Base-by-base conservation (phyloP, 2,797 vertebrate genomes). In the Chelon labrosus region DNA sequence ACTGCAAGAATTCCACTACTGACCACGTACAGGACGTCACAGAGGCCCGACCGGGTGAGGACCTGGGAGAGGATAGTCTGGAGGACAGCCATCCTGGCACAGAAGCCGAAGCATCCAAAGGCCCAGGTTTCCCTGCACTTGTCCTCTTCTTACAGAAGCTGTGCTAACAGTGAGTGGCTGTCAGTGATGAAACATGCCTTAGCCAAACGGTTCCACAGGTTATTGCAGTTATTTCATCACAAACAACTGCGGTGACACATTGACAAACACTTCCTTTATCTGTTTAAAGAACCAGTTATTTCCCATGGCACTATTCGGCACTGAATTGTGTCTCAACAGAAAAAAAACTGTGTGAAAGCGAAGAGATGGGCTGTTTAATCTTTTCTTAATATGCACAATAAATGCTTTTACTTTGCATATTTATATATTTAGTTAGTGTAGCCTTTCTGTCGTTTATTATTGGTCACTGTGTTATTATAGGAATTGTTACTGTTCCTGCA, bases 61-160 rank as follows among this genome's bases (percentile, higher is more conserved):
- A 78, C 42, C 22, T 11, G 75, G 35, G 35, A 59, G 38, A 86
- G 62, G 76, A 66, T 56, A 2, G 37, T 46, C 12, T 27, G 56
- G 20, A 91, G 62, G 47, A 90, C 10, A 69, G 78, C 6, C 87
- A 90, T 89, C 44, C 14, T 39, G 64, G 5, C n/a, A 1, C 0
- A 25, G 37, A 17, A 19, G 54, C 38, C 31, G n/a, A 59, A 6
- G 49, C 4, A 54, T 27, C 2, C 17, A 38, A 49, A 57, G 4
- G n/a, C 69, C 9, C 5, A 46, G 0, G 5, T 12, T 25, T 22
- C 3, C 16, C 12, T 16, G 6, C 6, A 4, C 16, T 39, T 0
- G 0, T n/a, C 5, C 49, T 60, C 16, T 44, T 79, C 22, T 52
- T 55, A 46, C 39, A 12, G 12, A 0, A 2, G 19, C 56, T 35